phyloP scores from a whole-genome alignment of 2,888 invertebrate species.

The Papilio elwesi region DNA sequence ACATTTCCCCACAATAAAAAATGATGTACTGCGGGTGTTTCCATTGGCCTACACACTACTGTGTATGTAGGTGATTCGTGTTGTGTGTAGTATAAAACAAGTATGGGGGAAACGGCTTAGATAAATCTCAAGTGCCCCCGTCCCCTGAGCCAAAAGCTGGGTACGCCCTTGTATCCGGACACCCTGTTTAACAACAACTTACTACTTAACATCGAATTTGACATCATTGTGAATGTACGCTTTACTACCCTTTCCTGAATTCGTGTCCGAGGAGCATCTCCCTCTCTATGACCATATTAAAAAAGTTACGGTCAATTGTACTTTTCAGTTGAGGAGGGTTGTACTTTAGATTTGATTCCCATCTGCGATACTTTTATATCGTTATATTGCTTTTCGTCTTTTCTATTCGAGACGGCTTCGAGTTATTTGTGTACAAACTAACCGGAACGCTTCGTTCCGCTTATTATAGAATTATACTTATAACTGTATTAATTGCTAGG shows the following conservation, averaged over 20 bases:
- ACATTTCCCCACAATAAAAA: too few species aligned
- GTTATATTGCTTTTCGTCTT: not conserved
- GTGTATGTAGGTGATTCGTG: too few species aligned
- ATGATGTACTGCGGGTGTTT: too few species aligned
- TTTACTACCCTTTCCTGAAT: not conserved
- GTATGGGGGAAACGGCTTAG: too few species aligned
- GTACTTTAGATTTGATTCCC: not conserved
- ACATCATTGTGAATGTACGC: slow-evolving; percentile 2
- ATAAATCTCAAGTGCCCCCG: too few species aligned
- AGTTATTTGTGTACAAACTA: not conserved
- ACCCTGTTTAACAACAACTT: not conserved
- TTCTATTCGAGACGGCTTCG: not conserved
- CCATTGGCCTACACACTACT: too few species aligned
- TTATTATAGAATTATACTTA: too few species aligned
- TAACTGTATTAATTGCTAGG: too few species aligned
- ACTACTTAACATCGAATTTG: slow-evolving; percentile 1
- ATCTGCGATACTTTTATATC: not conserved
- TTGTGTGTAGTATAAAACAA: too few species aligned
- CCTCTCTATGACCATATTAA: slow-evolving; percentile 21
- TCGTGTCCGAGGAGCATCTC: not conserved
- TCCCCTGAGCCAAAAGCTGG: too few species aligned
- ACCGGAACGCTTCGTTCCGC: too few species aligned
- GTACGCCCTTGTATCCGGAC: too few species aligned
- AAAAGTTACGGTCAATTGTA: slow-evolving; percentile 29
- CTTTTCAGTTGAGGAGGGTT: not conserved